Conservation (phyloP, 2,888 invertebrate genomes). For the Drosophila pseudotalamancana region DNA sequence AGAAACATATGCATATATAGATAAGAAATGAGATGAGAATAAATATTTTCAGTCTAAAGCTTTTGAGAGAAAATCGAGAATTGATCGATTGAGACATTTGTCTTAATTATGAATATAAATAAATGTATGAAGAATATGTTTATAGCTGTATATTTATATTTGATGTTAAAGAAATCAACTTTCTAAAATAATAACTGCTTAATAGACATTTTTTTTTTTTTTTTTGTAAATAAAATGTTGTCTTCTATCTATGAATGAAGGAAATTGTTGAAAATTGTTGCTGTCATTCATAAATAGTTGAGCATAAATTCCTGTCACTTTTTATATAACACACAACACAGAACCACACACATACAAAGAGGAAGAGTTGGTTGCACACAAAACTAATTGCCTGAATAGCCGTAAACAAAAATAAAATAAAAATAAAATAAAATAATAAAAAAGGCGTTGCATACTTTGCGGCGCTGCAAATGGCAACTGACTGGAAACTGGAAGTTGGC, state of each 20-base stretch:
- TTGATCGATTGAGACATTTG: no score
- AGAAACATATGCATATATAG: no score
- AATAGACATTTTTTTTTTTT: no score
- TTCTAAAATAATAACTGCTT: no score
- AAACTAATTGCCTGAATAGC: conserved; percentile 72
- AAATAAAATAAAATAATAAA: conserved; percentile 16
- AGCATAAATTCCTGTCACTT: conserved; percentile 31
- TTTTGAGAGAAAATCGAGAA: no score
- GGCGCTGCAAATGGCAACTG: conserved; percentile 38
- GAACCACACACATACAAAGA: background rate
- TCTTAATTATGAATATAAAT: no score
- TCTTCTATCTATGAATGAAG: conserved; percentile 20
- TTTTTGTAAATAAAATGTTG: no score
- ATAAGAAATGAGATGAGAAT: no score
- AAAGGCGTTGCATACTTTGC: conserved; percentile 55
- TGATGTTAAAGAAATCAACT: no score
- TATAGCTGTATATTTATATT: no score
- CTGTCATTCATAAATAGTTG: conserved; percentile 41
- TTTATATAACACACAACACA: background rate
- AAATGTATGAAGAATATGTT: no score
- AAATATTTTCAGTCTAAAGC: no score
- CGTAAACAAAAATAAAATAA: conserved; percentile 56
- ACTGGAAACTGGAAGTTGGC: conserved; percentile 24
- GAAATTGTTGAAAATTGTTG: conserved; percentile 19
- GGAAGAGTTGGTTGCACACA: conserved; percentile 31